Base-by-base conservation (phyloP, 1,140 invertebrate species). In the Drosophila pallidifrons region DNA sequence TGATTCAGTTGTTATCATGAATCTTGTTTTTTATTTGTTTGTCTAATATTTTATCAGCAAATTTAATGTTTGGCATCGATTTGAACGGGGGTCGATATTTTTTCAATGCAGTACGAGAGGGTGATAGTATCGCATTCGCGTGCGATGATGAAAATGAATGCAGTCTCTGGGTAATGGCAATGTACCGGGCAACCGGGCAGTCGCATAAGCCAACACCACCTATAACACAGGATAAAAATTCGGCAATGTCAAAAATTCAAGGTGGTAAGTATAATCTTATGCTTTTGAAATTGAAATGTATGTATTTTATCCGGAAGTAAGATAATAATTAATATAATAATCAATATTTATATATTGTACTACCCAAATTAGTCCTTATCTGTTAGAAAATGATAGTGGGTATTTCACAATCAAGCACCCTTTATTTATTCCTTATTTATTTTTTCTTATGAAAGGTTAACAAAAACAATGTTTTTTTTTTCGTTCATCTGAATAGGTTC, bases 61-160 rank as follows among this genome's bases (percentile, higher is more conserved):
- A 97, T 93, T 94, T 98, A 13, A 97, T 98, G 96, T 96, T 97
- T 75, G 96, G 97, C 93, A 97, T 97, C 94, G 97, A 95, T 94
- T 93, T 97, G 88, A 97, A 97, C 93, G 97, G 97, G 35, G 97
- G 96, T 16, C 96, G 98, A 82, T 98, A 95, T 93, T 99, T 99
- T 93, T 99, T 99, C 94, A 99, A 99, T 93, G 98, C 98, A 20
- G 98, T 99, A 2, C 96, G 98, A 78, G 99, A 99, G 94, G 99
- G 99, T 47, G 99, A 99, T 92, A 98, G 97, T 75, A 97, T 99
- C 49, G 95, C 98, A 13, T 99, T 97, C 94, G 99, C 99, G 0
- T 98, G 98, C 81, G 98, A 99, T 81, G 99, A 99, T 93, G 99
- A 99, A 93, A 99, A 98, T 91, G 99, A 99, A 91, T 97, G 98